Percentiles rank a stretch among this genome's conserved stretches.
These are phyloP conservation scores for Sciurus vulgaris DNA, from an alignment of 2,797 vertebrate species.

Conservation along the genomic window DNA sequence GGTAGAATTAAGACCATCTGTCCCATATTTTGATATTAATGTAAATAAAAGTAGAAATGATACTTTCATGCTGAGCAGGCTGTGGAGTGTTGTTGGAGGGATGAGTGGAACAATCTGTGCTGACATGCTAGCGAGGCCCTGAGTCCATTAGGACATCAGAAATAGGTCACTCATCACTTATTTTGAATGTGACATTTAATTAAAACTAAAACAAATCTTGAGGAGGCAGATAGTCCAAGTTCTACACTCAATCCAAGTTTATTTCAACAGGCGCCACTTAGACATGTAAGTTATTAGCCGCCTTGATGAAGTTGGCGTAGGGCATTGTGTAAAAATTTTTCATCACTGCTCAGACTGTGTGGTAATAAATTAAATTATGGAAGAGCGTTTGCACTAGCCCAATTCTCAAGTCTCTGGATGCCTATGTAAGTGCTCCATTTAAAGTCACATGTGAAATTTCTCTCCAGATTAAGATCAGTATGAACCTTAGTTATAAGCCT, in stretches of 20 bases:
- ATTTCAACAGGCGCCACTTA: slow-evolving; percentile 72
- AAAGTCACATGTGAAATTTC: neutral
- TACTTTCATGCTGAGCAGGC: neutral
- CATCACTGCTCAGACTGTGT: neutral
- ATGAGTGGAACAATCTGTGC: slow-evolving; percentile 48
- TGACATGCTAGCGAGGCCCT: slow-evolving; percentile 25
- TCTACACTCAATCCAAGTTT: slow-evolving; percentile 61
- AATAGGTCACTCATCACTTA: slow-evolving; percentile 70
- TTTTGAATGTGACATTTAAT: slow-evolving; percentile 80
- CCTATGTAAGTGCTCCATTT: neutral
- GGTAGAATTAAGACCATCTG: slow-evolving; percentile 48
- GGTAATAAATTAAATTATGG: slow-evolving; percentile 68
- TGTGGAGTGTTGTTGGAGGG: slow-evolving; percentile 12
- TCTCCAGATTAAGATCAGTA: neutral
- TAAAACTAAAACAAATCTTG: slow-evolving; percentile 71
- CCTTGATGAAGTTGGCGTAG: slow-evolving; percentile 55
- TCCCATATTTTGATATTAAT: neutral
- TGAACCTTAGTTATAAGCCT: neutral
- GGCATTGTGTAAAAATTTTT: slow-evolving; percentile 22
- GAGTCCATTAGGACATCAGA: slow-evolving; percentile 30
- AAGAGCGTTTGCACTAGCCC: neutral
- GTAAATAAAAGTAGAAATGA: slow-evolving; percentile 70
- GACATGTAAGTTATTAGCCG: slow-evolving; percentile 64
- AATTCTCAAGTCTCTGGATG: neutral
- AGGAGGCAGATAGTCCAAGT: slow-evolving; percentile 55